Evolutionary conservation across 2,113 vertebrate species (phyloP).

Genomic region (Nyctereutes procyonoides): DNA sequence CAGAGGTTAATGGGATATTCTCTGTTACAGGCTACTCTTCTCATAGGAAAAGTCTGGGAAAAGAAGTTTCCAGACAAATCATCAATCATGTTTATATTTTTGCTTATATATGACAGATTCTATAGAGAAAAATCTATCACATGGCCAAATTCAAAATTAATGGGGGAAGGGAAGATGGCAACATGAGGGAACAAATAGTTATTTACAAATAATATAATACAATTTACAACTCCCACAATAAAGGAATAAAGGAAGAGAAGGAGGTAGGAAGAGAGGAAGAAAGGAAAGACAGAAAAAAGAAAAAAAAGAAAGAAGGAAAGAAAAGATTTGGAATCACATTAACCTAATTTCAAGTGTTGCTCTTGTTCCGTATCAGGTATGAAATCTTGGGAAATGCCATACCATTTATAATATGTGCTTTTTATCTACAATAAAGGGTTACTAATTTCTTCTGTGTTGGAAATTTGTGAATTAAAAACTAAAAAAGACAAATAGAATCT

Average conservation of each 20-base stretch:
- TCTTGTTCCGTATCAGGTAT: not conserved
- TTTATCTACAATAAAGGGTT: not conserved
- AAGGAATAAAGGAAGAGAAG: not conserved
- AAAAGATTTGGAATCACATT: not conserved
- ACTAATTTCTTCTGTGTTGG: not conserved
- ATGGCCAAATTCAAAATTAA: not conserved
- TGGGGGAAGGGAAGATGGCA: not conserved
- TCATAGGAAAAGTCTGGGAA: not conserved
- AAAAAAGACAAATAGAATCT: not conserved
- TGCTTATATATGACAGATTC: not conserved
- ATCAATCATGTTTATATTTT: not conserved
- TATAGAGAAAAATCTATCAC: not conserved
- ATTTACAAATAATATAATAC: not conserved
- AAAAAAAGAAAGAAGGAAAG: not conserved
- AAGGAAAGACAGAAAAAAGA: not conserved
- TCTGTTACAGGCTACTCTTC: not conserved
- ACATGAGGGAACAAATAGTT: not conserved
- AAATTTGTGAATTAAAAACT: not conserved
- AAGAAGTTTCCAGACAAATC: not conserved
- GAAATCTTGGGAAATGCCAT: not conserved
- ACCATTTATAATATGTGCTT: not conserved
- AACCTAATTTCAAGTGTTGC: not conserved
- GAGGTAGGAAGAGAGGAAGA: not conserved
- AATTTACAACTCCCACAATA: not conserved
- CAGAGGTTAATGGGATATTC: not conserved